Base-by-base conservation (phyloP, 2,113 vertebrate genomes). In the Caracal caracal region DNA sequence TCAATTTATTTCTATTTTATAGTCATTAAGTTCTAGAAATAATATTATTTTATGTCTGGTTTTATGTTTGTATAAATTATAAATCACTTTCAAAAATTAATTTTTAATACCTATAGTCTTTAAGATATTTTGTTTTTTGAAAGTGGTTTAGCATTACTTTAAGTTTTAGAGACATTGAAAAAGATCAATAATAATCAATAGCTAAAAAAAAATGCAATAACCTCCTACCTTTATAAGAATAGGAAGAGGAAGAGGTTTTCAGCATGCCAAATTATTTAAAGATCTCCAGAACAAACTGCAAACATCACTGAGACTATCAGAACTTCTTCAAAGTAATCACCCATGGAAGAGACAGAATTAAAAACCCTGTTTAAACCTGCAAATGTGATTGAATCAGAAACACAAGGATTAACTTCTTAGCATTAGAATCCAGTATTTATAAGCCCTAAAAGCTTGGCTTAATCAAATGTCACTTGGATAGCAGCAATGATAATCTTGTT, bases 351-450 rank as follows among this genome's bases (percentile, higher is more conserved):
- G 78, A 84, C 13, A 95, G 61, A 95, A 96, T 56, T 95, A 88
- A 97, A 97, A 97, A 86, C 59, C 1, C 63, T 96, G 83, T 37
- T n/a, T 98, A n/a, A 96, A 96, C 92, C 81, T 97, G 84, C 66
- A 96, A 96, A 94, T 79, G 24, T 78, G 94, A 97, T 97, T 88
- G 75, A 82, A 97, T 85, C 28, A 96, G 95, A 98, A 98, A 97
- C 85, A 97, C 93, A 95, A 3, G 68, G 88, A 97, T 98, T 98
- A 98, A 98, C 35, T 97, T 96, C 83, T 97, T 97, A 98, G 95
- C 7, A 33, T 51, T 90, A 97, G 78, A 98, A 96, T 94, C 65
- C 40, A 96, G 80, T 95, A 97, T 90, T 94, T 88, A 89, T 88
- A 98, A 98, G 1, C 37, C 71, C 37, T 81, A 80, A 95, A 97